Evolutionary conservation across 2,113 vertebrate genomes (phyloP), one percentile per base, ranked within the genome.

Genomic region (Alectura lathami): DNA sequence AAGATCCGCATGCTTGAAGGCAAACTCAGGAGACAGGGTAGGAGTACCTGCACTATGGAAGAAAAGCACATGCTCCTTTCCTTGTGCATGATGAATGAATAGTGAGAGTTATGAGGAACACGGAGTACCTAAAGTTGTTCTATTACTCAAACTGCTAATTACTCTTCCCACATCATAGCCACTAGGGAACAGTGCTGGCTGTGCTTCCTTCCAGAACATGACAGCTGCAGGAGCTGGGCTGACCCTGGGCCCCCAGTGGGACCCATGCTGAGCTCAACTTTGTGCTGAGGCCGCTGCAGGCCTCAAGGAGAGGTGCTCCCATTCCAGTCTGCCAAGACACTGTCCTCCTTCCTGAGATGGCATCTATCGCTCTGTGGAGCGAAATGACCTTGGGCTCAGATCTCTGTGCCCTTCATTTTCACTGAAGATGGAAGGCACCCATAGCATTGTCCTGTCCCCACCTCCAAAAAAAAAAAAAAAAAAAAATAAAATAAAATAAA

Each of bases 271-370:
- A 20, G 15, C 22, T 67, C 32, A 40, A 47, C 10, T 47, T 56
- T 78, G 20, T 62, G 36, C 42, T 34, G 73, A 10, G 20, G 27
- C 30, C 56, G 56, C 54, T 42, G 22, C 26, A 56, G 66, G 70
- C 36, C 8, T 3, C 3, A 11, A 20, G 10, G 9, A 88, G 24
- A 67, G 10, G 40, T 24, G 16, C 8, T 36, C n/a, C 51, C 11
- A 24, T 30, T 86, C 16, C 68, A 84, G 38, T 5, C 48, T 74
- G 29, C 0, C 0, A 77, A 59, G 34, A 45, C 22, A 82, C 29
- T 1, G 0, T 73, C 6, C 26, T 68, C 40, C n/a, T 57, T 50
- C 22, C 60, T 3, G 1, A 30, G 12, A 54, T 12, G 0, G 8
- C 26, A 56, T n/a, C 29, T 73, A 23, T 6, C 6, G 24, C 57